These are phyloP conservation scores for Drosophila colorata DNA, from an alignment of 2,888 invertebrate genomes.

Conservation along the genomic window DNA sequence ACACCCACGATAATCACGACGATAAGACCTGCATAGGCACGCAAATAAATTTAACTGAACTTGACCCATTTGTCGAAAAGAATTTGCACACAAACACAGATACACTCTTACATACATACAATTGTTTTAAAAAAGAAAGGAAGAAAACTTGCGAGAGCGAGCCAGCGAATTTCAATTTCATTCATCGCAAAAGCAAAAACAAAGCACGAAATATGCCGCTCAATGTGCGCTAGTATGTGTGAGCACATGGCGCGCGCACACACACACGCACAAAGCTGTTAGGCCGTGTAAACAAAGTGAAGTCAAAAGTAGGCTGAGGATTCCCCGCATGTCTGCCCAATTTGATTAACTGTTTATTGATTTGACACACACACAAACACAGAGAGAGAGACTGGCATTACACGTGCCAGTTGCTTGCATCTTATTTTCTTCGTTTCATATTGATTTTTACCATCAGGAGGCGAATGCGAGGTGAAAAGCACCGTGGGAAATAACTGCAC, in stretches of 20 bases:
- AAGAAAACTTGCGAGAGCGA: background rate
- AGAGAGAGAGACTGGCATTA: conserved; percentile 21
- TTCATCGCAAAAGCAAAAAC: conserved; percentile 15
- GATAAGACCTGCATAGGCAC: conserved; percentile 11
- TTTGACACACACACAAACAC: conserved; percentile 36
- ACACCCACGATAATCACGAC: conserved; percentile 10
- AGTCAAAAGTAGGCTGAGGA: conserved; percentile 11
- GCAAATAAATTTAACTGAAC: conserved; percentile 15
- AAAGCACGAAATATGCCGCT: conserved; percentile 29
- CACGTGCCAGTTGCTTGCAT: conserved; percentile 49
- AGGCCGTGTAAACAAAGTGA: conserved; percentile 39
- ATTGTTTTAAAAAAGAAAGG: background rate
- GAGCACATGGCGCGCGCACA: conserved; percentile 44
- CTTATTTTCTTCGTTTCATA: conserved; percentile 45
- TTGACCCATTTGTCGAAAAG: conserved; percentile 36
- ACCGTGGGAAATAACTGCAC: conserved; percentile 54
- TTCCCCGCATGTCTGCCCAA: conserved; percentile 11
- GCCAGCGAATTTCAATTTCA: conserved; percentile 27
- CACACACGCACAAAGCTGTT: background rate
- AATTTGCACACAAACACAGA: conserved; percentile 1
- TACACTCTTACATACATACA: background rate
- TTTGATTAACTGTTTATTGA: conserved; percentile 66
- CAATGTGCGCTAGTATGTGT: conserved; percentile 5
- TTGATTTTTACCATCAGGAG: conserved; percentile 69
- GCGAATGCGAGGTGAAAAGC: conserved; percentile 22